These are phyloP conservation scores for Kobus ellipsiprymnus DNA, from an alignment of 2,113 vertebrate genomes.

Conservation along the genomic window DNA sequence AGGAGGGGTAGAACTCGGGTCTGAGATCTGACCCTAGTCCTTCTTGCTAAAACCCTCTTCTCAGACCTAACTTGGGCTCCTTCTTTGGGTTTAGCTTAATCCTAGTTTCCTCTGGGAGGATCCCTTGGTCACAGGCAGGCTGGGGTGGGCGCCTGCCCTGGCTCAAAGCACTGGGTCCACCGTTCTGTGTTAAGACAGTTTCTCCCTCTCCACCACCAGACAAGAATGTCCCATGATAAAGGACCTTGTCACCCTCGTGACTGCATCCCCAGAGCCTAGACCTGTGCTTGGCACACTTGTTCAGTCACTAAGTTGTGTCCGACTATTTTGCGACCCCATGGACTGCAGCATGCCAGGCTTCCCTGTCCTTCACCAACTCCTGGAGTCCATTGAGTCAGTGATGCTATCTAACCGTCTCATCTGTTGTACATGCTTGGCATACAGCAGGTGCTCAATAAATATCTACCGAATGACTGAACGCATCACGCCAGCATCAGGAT, in stretches of 20 bases:
- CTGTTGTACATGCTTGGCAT: neutral
- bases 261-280: neutral
- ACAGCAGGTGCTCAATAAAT: slow-evolving; percentile 4
- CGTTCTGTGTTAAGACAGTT: neutral
- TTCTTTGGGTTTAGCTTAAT: neutral
- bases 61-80: neutral
- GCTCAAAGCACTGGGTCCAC: neutral
- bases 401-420: neutral
- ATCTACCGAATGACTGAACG: neutral
- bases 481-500: neutral
- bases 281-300: neutral
- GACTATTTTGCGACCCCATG: neutral
- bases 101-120: neutral
- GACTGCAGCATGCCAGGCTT: neutral
- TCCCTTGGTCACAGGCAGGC: neutral
- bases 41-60: neutral
- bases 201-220: neutral
- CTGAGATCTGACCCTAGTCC: neutral
- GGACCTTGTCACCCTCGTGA: neutral
- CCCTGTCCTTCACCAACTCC: neutral
- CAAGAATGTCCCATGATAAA: neutral
- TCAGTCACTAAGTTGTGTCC: neutral
- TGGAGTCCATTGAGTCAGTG: neutral
- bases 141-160: neutral
- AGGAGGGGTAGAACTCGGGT: neutral